These are phyloP conservation scores for Andinoacara biseriatus DNA, from an alignment of 2,113 vertebrate species.

Conservation along the genomic window DNA sequence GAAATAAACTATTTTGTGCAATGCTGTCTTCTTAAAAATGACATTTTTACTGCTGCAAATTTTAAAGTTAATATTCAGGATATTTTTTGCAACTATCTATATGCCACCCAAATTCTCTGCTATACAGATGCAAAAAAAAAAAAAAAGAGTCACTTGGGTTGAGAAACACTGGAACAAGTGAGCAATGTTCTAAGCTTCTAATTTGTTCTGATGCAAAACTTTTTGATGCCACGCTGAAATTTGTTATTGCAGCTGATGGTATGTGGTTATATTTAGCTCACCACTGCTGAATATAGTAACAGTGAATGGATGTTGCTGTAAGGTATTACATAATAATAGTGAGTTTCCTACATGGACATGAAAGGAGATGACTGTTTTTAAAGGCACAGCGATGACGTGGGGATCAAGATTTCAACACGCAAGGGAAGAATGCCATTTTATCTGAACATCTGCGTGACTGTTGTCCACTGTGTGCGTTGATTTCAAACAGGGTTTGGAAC, in stretches of 20 bases:
- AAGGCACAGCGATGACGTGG: slow-evolving; percentile 22
- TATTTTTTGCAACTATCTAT: neutral
- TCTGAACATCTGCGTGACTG: neutral
- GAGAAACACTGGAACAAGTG: neutral
- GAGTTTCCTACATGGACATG: slow-evolving; percentile 47
- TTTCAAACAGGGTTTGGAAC: neutral
- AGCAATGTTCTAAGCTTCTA: neutral
- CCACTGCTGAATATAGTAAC: slow-evolving; percentile 48
- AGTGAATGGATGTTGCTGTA: slow-evolving; percentile 62
- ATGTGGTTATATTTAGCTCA: slow-evolving; percentile 58
- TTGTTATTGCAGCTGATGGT: slow-evolving; percentile 29
- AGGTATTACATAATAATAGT: slow-evolving; percentile 70
- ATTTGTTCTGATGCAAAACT: slow-evolving; percentile 27
- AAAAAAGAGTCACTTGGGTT: neutral
- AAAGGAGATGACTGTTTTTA: slow-evolving; percentile 46
- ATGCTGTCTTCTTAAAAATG: neutral
- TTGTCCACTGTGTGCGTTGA: neutral
- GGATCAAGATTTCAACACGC: neutral
- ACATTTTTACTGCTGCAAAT: neutral
- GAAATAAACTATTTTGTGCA: neutral
- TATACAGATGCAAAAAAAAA: neutral
- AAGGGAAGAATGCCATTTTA: neutral
- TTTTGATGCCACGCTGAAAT: slow-evolving; percentile 24
- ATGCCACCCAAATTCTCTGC: neutral
- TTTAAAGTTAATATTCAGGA: neutral